These are phyloP conservation scores for Ptychoptera albimana DNA, from an alignment of 2,888 invertebrate species.

Conservation along the genomic window DNA sequence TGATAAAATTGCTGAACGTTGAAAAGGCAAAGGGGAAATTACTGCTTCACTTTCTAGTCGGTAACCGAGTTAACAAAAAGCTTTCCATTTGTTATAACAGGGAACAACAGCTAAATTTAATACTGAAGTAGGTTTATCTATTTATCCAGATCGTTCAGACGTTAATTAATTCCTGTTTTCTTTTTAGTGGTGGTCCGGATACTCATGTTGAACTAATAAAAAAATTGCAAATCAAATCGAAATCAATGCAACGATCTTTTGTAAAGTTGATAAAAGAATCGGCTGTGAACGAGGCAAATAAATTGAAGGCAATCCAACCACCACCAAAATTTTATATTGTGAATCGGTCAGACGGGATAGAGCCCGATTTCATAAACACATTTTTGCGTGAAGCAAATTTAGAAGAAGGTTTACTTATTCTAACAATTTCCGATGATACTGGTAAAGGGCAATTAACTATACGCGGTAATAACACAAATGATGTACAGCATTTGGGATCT, in stretches of 20 bases:
- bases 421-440: slow-evolving; percentile 55
- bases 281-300: slow-evolving; percentile 49
- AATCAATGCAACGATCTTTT: slow-evolving; percentile 44
- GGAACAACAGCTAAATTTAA: slow-evolving; percentile 47
- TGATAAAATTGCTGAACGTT: slow-evolving; percentile 45
- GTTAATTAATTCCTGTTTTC: neutral
- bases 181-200: slow-evolving; percentile 45
- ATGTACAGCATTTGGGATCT: slow-evolving; percentile 20
- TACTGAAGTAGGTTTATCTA: slow-evolving; percentile 48
- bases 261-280: slow-evolving; percentile 50
- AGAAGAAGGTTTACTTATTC: slow-evolving; percentile 41
- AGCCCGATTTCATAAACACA: slow-evolving; percentile 56
- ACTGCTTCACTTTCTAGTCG: slow-evolving; percentile 53
- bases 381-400: slow-evolving; percentile 38
- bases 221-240: slow-evolving; percentile 54
- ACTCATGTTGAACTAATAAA: slow-evolving; percentile 56
- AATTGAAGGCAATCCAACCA: slow-evolving; percentile 34
- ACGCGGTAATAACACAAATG: slow-evolving; percentile 25
- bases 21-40: slow-evolving; percentile 58
- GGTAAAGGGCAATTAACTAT: slow-evolving; percentile 37
- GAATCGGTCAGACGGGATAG: slow-evolving; percentile 54
- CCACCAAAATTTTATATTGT: slow-evolving; percentile 40
- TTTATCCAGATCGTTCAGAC: neutral
- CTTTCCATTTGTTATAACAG: slow-evolving; percentile 44
- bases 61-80: slow-evolving; percentile 46